phyloP scores from a whole-genome alignment of 1,140 invertebrate species.

The Ceratina calcarata region DNA sequence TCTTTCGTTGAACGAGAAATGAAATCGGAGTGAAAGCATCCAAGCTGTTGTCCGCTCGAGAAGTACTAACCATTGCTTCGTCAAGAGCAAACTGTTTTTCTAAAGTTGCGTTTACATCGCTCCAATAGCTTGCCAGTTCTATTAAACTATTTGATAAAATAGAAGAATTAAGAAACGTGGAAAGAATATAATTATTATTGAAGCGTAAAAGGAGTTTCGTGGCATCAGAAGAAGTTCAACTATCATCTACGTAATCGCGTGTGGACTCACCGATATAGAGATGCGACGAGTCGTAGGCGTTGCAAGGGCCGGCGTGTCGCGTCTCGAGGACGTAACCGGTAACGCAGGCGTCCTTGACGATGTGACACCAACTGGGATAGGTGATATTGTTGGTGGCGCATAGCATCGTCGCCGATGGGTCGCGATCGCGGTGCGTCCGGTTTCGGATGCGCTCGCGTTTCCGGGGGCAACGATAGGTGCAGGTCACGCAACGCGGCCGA shows the following conservation, averaged over 20 bases:
- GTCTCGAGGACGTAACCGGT: conserved; percentile 90
- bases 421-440: conserved; percentile 76
- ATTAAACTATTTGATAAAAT: too few relatives aligned
- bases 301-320: conserved; percentile 86
- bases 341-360: conserved; percentile 90
- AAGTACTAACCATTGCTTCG: too few relatives aligned
- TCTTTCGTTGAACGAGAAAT: conserved; percentile 29
- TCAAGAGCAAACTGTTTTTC: too few relatives aligned
- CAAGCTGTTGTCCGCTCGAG: background rate
- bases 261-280: conserved; percentile 71
- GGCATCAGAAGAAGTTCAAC: too few relatives aligned
- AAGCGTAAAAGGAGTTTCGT: too few relatives aligned
- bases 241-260: conserved; percentile 30
- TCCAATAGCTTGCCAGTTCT: too few relatives aligned
- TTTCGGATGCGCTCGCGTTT: conserved; percentile 74
- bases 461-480: conserved; percentile 82
- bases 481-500: conserved; percentile 89
- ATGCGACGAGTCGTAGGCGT: conserved; percentile 70
- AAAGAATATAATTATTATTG: too few relatives aligned
- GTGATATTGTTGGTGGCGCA: conserved; percentile 92
- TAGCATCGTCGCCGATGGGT: conserved; percentile 80
- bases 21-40: conserved; percentile 31
- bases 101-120: too few relatives aligned
- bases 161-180: too few relatives aligned
- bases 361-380: conserved; percentile 93